These are phyloP conservation scores for Apostichopus parvimensis DNA, from an alignment of 35 echinoderm and acorn worm genomes.

Conservation along the genomic window DNA sequence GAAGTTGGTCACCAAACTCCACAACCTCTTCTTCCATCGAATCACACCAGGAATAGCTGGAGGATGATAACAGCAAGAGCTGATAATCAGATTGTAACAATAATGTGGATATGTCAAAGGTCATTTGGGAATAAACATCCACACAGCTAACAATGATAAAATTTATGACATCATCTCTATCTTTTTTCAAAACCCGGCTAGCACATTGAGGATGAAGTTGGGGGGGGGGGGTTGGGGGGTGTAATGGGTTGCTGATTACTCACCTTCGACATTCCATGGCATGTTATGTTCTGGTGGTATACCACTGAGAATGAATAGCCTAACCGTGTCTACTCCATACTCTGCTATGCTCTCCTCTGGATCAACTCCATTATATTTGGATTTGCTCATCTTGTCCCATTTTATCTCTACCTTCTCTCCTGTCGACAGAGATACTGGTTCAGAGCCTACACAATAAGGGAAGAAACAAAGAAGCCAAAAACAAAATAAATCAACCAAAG, in stretches of 20 bases:
- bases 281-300: conserved; percentile 92
- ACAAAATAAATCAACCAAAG: no score
- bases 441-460: conserved; percentile 45
- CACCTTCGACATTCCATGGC: conserved; percentile 92
- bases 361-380: conserved; percentile 95
- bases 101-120: no score
- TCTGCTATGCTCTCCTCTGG: conserved; percentile 69
- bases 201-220: background rate
- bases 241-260: background rate
- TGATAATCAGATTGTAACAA: no score
- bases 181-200: background rate
- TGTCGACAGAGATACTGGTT: conserved; percentile 65
- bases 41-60: conserved; percentile 83
- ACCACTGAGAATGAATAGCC: conserved; percentile 89
- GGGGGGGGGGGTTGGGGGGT: background rate
- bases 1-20: conserved; percentile 79
- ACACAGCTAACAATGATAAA: no score
- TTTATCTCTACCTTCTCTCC: conserved; percentile 73
- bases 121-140: no score
- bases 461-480: no score
- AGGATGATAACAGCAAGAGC: background rate
- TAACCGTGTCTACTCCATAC: conserved; percentile 82
- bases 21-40: conserved; percentile 89
- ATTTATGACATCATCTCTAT: background rate
- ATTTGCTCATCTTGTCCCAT: conserved; percentile 99